Evolutionary conservation across 2,888 invertebrate species (phyloP), one percentile per base, ranked within the genome.

Genomic region (Euspilapteryx auroguttella): DNA sequence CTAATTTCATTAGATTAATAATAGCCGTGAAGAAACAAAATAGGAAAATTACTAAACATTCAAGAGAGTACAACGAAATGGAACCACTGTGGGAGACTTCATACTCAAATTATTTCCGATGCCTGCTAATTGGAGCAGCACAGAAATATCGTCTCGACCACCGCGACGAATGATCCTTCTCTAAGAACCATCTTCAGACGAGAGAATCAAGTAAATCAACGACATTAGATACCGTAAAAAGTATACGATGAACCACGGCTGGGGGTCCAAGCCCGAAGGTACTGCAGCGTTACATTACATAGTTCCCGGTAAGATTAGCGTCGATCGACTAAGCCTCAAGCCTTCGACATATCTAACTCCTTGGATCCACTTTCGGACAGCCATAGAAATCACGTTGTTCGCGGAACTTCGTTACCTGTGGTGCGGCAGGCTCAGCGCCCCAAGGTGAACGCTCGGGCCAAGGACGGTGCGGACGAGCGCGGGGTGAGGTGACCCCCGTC

Each of bases 391-490:
- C 68, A 65, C 62, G 63, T 58, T 65, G 69, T 73, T 75, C 75
- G 75, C 73, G 62, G 75, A 75, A 75, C 73, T 73, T 63, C 55
- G 71, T 68, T 76, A 75, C 77, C 73, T 71, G 73, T 64, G 68
- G 58, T 65, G 64, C 58, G 63, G 39, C 48, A 47, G 61, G 54
- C 64, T 62, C 63, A 59, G 58, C 68, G 59, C 50, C 61, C 69
- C 69, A 76, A 76, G 75, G 71, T 76, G 76, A 68, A 77, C 64
- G 71, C 54, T 66, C 73, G 66, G 65, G 68, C 71, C 71, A 71
- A 73, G 71, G 75, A 76, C 71, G 76, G 58, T 50, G 50, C 35
- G 37, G 34, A 35, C 34, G 34, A 34, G 31, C 55, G 61, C 52
- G 53, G 49, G 59, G 55, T 55, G 55, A 53, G 49, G 50, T 51